Conservation (phyloP, 2,888 invertebrate species). For the Andricus quercusramuli region DNA sequence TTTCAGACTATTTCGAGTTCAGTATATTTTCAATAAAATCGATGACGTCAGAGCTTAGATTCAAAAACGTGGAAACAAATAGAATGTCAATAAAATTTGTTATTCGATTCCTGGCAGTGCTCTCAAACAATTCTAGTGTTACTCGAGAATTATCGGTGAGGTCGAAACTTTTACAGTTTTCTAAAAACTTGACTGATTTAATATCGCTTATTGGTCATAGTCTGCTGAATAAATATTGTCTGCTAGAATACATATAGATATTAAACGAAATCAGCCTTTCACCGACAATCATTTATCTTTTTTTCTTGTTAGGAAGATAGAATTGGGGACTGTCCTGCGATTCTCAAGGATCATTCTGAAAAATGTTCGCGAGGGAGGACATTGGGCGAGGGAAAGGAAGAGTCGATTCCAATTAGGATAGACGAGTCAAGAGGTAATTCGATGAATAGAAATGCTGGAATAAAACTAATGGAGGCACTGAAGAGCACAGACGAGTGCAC, state of each 20-base stretch:
- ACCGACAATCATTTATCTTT: conserved; percentile 41
- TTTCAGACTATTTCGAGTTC: neutral
- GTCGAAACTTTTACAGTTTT: conserved; percentile 25
- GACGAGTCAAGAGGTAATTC: conserved; percentile 5
- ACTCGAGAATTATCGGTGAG: conserved; percentile 23
- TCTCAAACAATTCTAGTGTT: conserved; percentile 41
- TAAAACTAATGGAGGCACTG: conserved; percentile 14
- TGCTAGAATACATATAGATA: conserved; percentile 1
- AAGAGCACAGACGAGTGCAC: neutral
- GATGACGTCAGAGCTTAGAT: conserved; percentile 5
- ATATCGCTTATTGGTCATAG: conserved; percentile 27
- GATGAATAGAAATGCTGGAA: conserved; percentile 36
- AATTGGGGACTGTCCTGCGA: conserved; percentile 3
- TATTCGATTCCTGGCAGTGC: conserved; percentile 43
- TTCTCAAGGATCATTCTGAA: conserved; percentile 10
- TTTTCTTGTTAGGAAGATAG: conserved; percentile 18
- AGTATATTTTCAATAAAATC: neutral
- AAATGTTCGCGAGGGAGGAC: conserved; percentile 9
- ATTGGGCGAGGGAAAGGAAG: neutral
- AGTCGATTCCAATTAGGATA: conserved; percentile 30
- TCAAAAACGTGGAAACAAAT: conserved; percentile 46
- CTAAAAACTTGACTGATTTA: conserved; percentile 7
- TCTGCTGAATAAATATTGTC: conserved; percentile 40
- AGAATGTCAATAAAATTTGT: conserved; percentile 53
- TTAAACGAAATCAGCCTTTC: neutral